Conservation (phyloP, 2,797 vertebrate species). For the Ibycter americanus region DNA sequence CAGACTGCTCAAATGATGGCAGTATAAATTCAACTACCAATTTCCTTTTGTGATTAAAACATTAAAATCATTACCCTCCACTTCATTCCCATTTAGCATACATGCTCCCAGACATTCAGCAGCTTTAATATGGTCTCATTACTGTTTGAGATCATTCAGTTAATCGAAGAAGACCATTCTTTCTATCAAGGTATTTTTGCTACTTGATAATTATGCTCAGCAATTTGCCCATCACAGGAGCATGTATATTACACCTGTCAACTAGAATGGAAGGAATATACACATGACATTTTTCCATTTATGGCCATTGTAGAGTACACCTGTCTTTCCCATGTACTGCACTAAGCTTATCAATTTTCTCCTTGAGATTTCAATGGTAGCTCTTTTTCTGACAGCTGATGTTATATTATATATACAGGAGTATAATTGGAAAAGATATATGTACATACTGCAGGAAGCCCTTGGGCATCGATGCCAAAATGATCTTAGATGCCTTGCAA, state of each 20-base stretch:
- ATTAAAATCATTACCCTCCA: not conserved
- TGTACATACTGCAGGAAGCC: conserved; percentile 90
- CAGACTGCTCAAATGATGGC: not conserved
- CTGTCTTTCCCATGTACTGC: not conserved
- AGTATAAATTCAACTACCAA: not conserved
- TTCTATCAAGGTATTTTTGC: not conserved
- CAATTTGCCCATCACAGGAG: not conserved
- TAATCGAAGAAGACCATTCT: not conserved
- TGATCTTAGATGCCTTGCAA: conserved; percentile 91
- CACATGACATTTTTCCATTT: not conserved
- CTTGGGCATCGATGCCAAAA: conserved; percentile 88
- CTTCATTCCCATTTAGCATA: not conserved
- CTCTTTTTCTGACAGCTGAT: conserved; percentile 57
- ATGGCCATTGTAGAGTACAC: not conserved
- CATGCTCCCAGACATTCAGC: not conserved
- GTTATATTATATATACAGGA: conserved; percentile 75
- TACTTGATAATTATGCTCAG: not conserved
- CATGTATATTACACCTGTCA: not conserved
- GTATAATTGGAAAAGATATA: conserved; percentile 87
- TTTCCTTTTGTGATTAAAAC: not conserved
- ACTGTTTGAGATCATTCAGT: not conserved
- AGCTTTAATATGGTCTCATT: not conserved
- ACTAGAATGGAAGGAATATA: not conserved
- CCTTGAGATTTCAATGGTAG: conserved; percentile 1
- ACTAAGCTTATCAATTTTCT: conserved; percentile 1